Evolutionary conservation across 2,797 vertebrate species (phyloP).

Genomic region (Darevskia nairensis): DNA sequence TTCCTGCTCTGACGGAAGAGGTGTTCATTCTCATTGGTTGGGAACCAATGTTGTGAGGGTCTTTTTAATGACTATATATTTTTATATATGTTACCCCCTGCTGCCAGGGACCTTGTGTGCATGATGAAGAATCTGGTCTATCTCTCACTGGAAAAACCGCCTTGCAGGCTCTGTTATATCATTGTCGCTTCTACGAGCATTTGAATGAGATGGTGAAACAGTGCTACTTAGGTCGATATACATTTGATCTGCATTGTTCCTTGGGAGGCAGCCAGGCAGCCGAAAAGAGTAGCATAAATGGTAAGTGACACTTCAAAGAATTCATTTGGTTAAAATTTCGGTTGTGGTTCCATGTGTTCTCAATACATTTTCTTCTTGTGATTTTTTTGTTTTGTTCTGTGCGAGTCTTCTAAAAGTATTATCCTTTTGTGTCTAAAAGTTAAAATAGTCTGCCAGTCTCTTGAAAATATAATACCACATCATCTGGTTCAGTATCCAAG

Average conservation of each 20-base stretch:
- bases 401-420: neutral
- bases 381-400: neutral
- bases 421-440: constrained; percentile 7
- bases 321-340: neutral
- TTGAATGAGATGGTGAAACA: constrained; percentile 82
- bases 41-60: neutral
- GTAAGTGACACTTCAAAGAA: constrained; percentile 58
- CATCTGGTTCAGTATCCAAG: constrained; percentile 2
- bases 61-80: neutral
- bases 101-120: constrained; percentile 89
- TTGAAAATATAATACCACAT: neutral
- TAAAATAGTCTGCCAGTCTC: constrained; percentile 6
- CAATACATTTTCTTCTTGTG: neutral
- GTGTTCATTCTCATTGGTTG: no score
- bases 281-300: constrained; percentile 53
- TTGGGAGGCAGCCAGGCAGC: constrained; percentile 39
- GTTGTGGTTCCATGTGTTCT: neutral
- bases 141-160: constrained; percentile 90
- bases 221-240: constrained; percentile 86
- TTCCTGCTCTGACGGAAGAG: neutral
- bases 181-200: constrained; percentile 93
- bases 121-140: constrained; percentile 90
- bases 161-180: constrained; percentile 88
- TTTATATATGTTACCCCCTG: neutral
- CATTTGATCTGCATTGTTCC: constrained; percentile 77